Base-by-base conservation (phyloP, 2,113 vertebrate species). In the Morone saxatilis region DNA sequence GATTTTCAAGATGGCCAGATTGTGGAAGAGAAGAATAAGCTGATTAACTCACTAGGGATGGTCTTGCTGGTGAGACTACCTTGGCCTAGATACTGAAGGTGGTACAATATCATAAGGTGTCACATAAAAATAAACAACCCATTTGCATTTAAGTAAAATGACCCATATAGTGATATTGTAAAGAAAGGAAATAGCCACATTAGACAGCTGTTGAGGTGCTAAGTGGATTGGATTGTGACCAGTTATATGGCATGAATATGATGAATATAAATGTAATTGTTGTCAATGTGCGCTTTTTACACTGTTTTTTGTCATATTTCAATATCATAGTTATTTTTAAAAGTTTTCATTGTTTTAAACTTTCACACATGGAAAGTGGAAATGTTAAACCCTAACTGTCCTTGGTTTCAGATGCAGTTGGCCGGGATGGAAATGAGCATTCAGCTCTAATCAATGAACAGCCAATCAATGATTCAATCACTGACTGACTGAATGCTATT, bases 11-110 rank as follows among this genome's bases (percentile, higher is more conserved):
- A 69, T 19, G 60, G n/a, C 48, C 63, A 43, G 51, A 22, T 53
- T 7, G 5, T 41, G 13, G 22, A 76, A 40, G 43, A 69, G 36
- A 79, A 76, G 77, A 76, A 61, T 82, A 81, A 86, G 85, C 48
- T 36, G 56, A 60, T 85, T 80, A 83, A 75, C 31, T 79, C 84
- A 74, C 71, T 62, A 22, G 85, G 79, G 85, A 87, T 7, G 45
- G 14, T 20, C 9, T 53, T 87, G 81, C 50, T 78, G 68, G 61
- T 68, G 62, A 87, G 57, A 70, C 43, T 67, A 83, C 84, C 83
- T 86, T 90, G 90, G 36, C 90, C 91, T 76, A 88, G 63, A 93
- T 91, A 76, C 69, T 41, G 71, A 91, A 88, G 83, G 86, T 89
- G 67, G 45, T 47, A 51, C 61, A 62, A 65, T 65, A 38, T 68